These are phyloP conservation scores for Chaunax sp. DNA, from an alignment of 2,797 vertebrate genomes.

Conservation along the genomic window DNA sequence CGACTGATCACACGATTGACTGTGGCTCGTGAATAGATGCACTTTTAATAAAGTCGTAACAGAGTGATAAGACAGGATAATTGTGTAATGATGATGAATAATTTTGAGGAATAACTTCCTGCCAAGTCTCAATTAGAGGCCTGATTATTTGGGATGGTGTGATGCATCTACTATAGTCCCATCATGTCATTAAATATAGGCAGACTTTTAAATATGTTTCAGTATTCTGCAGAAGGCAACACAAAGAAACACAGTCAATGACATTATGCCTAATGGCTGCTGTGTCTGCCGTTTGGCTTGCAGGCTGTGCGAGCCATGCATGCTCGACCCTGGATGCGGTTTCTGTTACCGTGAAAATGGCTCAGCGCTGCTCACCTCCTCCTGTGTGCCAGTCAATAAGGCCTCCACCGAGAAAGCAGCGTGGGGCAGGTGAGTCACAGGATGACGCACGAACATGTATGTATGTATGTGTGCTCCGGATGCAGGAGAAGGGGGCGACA, in stretches of 20 bases:
- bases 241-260: background rate
- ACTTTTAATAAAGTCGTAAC: slow-evolving; percentile 5
- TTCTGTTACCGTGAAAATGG: slow-evolving; percentile 95
- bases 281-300: slow-evolving; percentile 1
- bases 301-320: slow-evolving; percentile 94
- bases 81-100: slow-evolving; percentile 8
- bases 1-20: background rate
- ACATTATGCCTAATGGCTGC: background rate
- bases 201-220: background rate
- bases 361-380: slow-evolving; percentile 88
- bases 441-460: slow-evolving; percentile 10
- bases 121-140: slow-evolving; percentile 13
- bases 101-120: slow-evolving; percentile 22
- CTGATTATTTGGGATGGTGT: background rate
- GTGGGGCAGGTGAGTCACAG: slow-evolving; percentile 94
- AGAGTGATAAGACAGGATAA: background rate
- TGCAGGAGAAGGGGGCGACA: background rate
- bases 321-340: slow-evolving; percentile 95
- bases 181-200: background rate
- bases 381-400: slow-evolving; percentile 91
- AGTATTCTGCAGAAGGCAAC: background rate
- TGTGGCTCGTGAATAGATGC: background rate
- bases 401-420: slow-evolving; percentile 90
- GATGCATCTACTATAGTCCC: background rate
- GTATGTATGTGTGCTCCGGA: background rate